Conservation (phyloP, 53 echinoderm and acorn worm species). For the Stichopus horrens region DNA sequence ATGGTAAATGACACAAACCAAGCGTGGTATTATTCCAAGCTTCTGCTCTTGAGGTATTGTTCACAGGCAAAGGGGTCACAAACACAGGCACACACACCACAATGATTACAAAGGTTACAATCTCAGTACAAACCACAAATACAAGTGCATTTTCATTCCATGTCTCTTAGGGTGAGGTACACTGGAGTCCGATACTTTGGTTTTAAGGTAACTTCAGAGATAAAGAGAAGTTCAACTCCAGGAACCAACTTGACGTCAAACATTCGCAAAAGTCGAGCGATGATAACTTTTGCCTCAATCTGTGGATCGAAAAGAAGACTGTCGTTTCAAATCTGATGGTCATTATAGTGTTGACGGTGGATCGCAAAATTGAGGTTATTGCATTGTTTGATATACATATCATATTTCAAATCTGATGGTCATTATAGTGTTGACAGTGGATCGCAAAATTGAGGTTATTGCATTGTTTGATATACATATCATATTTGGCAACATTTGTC, state of each 20-base stretch:
- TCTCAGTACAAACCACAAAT: background rate
- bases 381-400: too few relatives aligned
- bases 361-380: too few relatives aligned
- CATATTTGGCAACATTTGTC: too few relatives aligned
- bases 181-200: constrained; percentile 8
- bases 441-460: too few relatives aligned
- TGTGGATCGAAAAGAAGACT: background rate
- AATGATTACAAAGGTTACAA: background rate
- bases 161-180: background rate
- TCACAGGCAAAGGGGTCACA: too few relatives aligned
- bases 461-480: too few relatives aligned
- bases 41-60: too few relatives aligned
- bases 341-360: too few relatives aligned
- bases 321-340: background rate
- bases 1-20: too few relatives aligned
- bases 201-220: background rate
- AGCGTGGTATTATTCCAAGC: too few relatives aligned
- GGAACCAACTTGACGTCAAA: constrained; percentile 42
- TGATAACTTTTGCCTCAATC: constrained; percentile 48
- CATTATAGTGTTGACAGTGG: too few relatives aligned
- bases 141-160: background rate
- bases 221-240: background rate
- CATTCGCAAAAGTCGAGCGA: background rate
- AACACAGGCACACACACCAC: background rate
- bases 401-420: background rate